Base-by-base conservation (phyloP, 2,888 invertebrate genomes). In the Bhutanitis thaidina region DNA sequence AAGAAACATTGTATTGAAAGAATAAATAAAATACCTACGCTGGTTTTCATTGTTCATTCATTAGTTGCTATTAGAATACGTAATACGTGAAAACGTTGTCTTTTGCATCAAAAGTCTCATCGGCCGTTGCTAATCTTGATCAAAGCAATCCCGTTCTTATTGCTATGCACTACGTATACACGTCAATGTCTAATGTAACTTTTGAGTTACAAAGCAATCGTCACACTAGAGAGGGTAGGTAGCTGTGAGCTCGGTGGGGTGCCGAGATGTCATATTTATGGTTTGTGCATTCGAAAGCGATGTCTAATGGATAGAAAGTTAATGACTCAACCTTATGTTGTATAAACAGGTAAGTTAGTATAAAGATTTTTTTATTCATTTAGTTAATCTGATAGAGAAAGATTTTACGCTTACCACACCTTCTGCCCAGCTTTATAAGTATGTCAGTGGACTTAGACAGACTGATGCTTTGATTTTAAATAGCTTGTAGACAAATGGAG, bases 61-160 rank as follows among this genome's bases (percentile, higher is more conserved):
- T 20, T 10, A 14, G 16, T 49, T 43, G 41, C 43, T 35, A 49
- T 49, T 16, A 10, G 7, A 10, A 43, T 16, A 35, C 36, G 37
- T 36, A 36, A 41, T 36, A 7, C 7, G 29, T 14, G 27, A 15
- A 8, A 13, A 20, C 14, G 12, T 12, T 25, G 27, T 13, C 25
- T 16, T n/a, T 34, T 12, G 40, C 40, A 47, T 47, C 39, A 39
- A 47, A 40, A 34, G 25, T 14, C 47, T 25, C 47, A 47, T 30
- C 40, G 27, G 27, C 47, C 40, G 47, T 39, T 3, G 34, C 40
- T 47, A 40, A 47, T 47, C 32, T 25, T 7, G 25, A 34, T 47
- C 40, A 39, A 32, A 40, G 40, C 46, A 47, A 40, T 25, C 14
- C 27, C 34, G 32, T 14, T 47, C 47, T 35, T 47, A 47, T 38